Conservation (phyloP, 2,113 vertebrate species). For the Tetrao urogallus region DNA sequence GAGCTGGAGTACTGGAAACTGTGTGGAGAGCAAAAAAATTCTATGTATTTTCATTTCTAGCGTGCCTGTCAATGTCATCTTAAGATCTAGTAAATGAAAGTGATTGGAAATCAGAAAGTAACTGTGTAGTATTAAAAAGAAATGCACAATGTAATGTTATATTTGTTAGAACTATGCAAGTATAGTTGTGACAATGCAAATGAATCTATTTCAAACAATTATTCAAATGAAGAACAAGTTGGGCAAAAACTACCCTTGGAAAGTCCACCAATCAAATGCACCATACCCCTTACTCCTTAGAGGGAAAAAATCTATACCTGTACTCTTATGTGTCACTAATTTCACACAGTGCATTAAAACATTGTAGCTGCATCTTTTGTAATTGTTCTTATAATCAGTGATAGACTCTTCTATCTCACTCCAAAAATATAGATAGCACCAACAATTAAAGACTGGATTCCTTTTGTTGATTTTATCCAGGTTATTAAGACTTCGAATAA, state of each 20-base stretch:
- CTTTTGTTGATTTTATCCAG: neutral
- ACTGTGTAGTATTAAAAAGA: neutral
- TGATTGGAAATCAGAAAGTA: neutral
- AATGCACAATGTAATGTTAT: neutral
- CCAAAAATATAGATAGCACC: neutral
- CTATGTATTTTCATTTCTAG: neutral
- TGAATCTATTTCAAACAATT: neutral
- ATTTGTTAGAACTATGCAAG: neutral
- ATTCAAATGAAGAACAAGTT: neutral
- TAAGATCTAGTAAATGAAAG: neutral
- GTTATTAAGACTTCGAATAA: neutral
- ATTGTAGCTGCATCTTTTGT: neutral
- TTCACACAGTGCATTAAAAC: neutral
- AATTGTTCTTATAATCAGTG: neutral
- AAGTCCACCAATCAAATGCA: neutral
- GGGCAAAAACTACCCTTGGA: neutral
- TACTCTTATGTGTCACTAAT: neutral
- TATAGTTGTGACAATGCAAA: neutral
- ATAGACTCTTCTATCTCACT: neutral
- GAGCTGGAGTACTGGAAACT: neutral
- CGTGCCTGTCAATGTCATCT: neutral
- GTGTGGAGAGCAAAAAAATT: neutral
- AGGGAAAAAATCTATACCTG: neutral
- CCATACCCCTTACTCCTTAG: neutral
- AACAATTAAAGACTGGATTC: neutral